Conservation (phyloP, 2,113 vertebrate genomes). For the Himantopus leucocephalus region DNA sequence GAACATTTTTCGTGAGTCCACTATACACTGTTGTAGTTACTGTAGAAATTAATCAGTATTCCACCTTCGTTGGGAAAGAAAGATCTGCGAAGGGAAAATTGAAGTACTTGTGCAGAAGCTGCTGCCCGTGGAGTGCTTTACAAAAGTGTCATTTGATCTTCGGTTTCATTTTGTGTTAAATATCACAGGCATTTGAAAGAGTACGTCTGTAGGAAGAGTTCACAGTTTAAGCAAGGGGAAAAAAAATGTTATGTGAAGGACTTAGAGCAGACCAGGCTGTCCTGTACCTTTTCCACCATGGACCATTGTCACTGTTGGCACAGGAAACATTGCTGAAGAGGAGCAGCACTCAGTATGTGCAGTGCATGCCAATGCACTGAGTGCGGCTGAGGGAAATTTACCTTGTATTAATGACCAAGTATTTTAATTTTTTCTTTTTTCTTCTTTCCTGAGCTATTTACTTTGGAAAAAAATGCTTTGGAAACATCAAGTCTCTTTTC, state of each 20-base stretch:
- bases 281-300: neutral
- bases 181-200: neutral
- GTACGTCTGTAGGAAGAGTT: neutral
- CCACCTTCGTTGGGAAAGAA: neutral
- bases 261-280: neutral
- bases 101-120: neutral
- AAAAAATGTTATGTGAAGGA: neutral
- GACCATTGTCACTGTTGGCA: neutral
- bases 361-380: neutral
- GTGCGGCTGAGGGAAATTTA: no score
- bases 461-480: neutral
- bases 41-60: neutral
- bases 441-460: neutral
- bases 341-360: rapidly evolving
- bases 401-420: neutral
- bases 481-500: neutral
- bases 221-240: neutral
- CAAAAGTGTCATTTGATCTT: neutral
- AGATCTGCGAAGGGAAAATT: neutral
- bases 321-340: neutral
- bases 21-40: neutral
- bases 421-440: neutral
- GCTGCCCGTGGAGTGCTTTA: neutral
- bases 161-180: neutral
- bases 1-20: neutral